phyloP scores from a whole-genome alignment of 2,888 invertebrate genomes.

The Mimumesa dahlbomi region DNA sequence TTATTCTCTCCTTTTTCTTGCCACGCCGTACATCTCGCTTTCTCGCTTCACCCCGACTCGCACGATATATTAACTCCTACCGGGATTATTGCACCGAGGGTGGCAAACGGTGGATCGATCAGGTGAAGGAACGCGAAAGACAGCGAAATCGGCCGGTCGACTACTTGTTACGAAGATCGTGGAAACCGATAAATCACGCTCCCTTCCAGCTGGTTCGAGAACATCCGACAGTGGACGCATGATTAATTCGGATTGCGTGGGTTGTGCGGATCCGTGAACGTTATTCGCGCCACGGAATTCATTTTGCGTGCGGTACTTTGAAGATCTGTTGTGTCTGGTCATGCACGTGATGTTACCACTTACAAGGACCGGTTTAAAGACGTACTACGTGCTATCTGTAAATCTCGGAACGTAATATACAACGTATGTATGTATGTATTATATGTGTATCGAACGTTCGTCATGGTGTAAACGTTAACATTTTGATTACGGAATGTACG shows the following conservation, averaged over 20 bases:
- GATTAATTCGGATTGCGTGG: slow-evolving; percentile 40
- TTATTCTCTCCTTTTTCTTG: slow-evolving; percentile 1
- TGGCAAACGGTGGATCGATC: slow-evolving; percentile 60
- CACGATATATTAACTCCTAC: slow-evolving; percentile 64
- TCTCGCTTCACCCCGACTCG: slow-evolving; percentile 16
- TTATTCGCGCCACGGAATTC: background rate
- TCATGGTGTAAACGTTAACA: too few relatives aligned
- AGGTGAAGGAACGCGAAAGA: slow-evolving; percentile 45
- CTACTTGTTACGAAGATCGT: slow-evolving; percentile 37
- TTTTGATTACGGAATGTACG: too few relatives aligned
- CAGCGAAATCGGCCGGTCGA: slow-evolving; percentile 39
- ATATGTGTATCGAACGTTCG: too few relatives aligned
- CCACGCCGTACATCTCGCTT: background rate
- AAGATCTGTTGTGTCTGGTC: background rate
- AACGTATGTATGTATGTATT: too few relatives aligned
- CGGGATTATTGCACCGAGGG: slow-evolving; percentile 61
- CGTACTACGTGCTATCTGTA: background rate
- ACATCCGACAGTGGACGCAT: slow-evolving; percentile 14
- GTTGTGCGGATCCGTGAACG: background rate
- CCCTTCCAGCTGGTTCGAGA: slow-evolving; percentile 24
- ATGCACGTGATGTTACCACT: background rate
- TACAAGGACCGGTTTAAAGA: background rate
- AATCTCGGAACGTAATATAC: too few relatives aligned
- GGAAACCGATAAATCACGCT: slow-evolving; percentile 55
- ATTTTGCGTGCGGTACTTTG: background rate